phyloP scores from a whole-genome alignment of 2,888 invertebrate genomes.

The Rhabditoides inermis region DNA sequence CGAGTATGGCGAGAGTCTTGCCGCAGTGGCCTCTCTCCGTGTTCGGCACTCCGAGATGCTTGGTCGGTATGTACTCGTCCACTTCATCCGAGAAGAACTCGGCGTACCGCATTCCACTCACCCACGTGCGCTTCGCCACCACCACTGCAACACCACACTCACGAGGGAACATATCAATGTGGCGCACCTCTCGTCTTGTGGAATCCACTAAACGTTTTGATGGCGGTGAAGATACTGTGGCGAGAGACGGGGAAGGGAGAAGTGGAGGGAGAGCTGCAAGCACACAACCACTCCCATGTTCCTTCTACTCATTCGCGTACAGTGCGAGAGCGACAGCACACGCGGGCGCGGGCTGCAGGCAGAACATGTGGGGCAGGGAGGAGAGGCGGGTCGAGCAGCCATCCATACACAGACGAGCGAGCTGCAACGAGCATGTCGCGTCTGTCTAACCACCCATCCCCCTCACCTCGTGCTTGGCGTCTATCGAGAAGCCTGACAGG shows the following conservation, averaged over 20 bases:
- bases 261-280: not conserved
- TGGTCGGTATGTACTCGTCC: slow-evolving; percentile 66
- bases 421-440: too few relatives aligned
- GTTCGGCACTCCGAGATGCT: slow-evolving; percentile 68
- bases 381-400: too few relatives aligned
- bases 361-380: too few relatives aligned
- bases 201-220: slow-evolving; percentile 81
- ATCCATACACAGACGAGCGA: too few relatives aligned
- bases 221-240: slow-evolving; percentile 70
- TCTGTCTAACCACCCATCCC: too few relatives aligned
- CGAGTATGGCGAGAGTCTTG: slow-evolving; percentile 74
- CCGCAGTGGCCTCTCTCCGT: slow-evolving; percentile 79
- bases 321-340: slow-evolving; percentile 3
- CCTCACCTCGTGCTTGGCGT: slow-evolving; percentile 64
- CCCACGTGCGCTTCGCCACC: slow-evolving; percentile 78
- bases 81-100: slow-evolving; percentile 73
- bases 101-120: slow-evolving; percentile 64
- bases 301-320: not conserved
- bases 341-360: too few relatives aligned
- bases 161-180: not conserved
- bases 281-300: not conserved
- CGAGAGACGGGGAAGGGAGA: slow-evolving; percentile 1
- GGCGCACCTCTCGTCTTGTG: slow-evolving; percentile 64
- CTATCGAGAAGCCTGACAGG: slow-evolving; percentile 77
- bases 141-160: slow-evolving; percentile 58